Conservation (phyloP, 53 echinoderm and acorn worm species). For the Paelopatides confundens region DNA sequence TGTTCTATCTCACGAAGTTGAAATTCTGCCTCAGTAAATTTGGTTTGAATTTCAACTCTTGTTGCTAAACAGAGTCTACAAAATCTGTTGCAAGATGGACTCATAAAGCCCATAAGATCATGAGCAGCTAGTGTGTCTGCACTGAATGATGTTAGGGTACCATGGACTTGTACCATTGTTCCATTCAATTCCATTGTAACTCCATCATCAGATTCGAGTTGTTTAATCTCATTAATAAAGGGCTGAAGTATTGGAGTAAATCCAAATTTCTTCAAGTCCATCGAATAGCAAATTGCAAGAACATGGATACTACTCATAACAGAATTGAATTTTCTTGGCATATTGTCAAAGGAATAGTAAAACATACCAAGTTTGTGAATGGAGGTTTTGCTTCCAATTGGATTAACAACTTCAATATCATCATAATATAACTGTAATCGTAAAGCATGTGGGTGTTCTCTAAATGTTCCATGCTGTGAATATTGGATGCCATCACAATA, state of each 20-base stretch:
- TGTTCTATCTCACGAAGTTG: slow-evolving; percentile 56
- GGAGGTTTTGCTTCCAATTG: too few species aligned
- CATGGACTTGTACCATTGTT: slow-evolving; percentile 26
- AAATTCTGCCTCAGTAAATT: slow-evolving; percentile 71
- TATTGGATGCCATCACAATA: too few species aligned
- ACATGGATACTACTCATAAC: too few species aligned
- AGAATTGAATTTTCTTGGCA: too few species aligned
- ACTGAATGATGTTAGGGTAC: slow-evolving; percentile 51
- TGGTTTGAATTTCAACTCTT: slow-evolving; percentile 41
- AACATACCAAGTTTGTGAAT: too few species aligned
- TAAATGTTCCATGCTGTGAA: too few species aligned
- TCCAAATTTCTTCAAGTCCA: slow-evolving; percentile 65
- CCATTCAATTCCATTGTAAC: not conserved
- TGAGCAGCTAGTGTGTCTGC: slow-evolving; percentile 73
- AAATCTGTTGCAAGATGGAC: slow-evolving; percentile 69
- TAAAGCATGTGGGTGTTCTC: too few species aligned
- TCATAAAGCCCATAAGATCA: slow-evolving; percentile 73
- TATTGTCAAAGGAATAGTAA: too few species aligned
- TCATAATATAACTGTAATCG: too few species aligned
- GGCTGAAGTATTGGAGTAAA: slow-evolving; percentile 58
- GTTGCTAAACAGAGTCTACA: slow-evolving; percentile 66
- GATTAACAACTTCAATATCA: too few species aligned
- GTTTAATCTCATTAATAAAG: slow-evolving; percentile 61
- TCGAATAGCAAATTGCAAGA: too few species aligned
- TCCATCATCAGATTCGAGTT: slow-evolving; percentile 64